phyloP scores from a whole-genome alignment of 2,113 vertebrate genomes.

The Lampris megalopsis region DNA sequence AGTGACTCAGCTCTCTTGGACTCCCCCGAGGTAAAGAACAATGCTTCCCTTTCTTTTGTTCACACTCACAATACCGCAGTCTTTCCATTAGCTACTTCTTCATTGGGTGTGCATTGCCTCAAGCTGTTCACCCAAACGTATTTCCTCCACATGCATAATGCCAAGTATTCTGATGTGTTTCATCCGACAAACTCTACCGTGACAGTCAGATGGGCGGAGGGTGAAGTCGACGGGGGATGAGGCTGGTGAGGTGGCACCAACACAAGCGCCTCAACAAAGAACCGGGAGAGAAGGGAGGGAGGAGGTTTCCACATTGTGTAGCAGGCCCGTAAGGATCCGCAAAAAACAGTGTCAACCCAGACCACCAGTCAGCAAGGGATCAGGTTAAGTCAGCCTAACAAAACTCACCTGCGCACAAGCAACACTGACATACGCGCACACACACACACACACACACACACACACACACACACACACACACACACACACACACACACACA shows the following conservation, averaged over 20 bases:
- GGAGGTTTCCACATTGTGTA: slow-evolving; percentile 71
- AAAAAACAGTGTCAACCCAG: slow-evolving; percentile 57
- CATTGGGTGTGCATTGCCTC: background rate
- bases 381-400: slow-evolving; percentile 46
- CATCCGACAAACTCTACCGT: slow-evolving; percentile 12
- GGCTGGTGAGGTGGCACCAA: slow-evolving; percentile 34
- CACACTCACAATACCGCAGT: slow-evolving; percentile 7
- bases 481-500: background rate
- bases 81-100: background rate
- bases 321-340: slow-evolving; percentile 75
- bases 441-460: background rate
- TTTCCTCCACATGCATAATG: no score
- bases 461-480: background rate
- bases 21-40: slow-evolving; percentile 76
- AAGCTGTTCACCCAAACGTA: background rate
- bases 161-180: background rate
- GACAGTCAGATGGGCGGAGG: slow-evolving; percentile 75
- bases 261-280: slow-evolving; percentile 51
- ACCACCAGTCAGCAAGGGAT: slow-evolving; percentile 29
- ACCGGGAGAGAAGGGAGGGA: slow-evolving; percentile 49
- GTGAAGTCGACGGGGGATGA: slow-evolving; percentile 83
- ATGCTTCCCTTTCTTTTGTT: background rate
- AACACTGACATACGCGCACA: background rate
- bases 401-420: background rate
- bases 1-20: slow-evolving; percentile 83